These are phyloP conservation scores for Galleria mellonella DNA, from an alignment of 1,140 invertebrate genomes.

Conservation along the genomic window DNA sequence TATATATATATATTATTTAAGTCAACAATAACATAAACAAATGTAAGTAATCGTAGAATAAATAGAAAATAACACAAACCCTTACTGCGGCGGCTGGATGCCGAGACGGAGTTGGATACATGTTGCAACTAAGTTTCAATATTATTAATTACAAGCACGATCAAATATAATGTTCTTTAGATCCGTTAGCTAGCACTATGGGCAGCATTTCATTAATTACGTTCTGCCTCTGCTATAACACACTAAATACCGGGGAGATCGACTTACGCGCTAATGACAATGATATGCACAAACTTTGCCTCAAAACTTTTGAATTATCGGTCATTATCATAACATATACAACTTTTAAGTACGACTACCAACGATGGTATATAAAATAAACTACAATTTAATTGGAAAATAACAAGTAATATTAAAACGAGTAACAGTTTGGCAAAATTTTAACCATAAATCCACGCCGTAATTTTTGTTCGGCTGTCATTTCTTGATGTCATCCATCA, in stretches of 20 bases:
- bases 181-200: conserved; percentile 35
- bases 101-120: conserved; percentile 67
- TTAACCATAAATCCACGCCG: conserved; percentile 68
- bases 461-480: conserved; percentile 55
- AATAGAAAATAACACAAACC: conserved; percentile 62
- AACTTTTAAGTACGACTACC: conserved; percentile 30
- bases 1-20: background rate
- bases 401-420: conserved; percentile 26
- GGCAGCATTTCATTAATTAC: conserved; percentile 49
- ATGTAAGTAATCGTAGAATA: background rate
- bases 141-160: conserved; percentile 31
- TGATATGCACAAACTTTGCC: conserved; percentile 71
- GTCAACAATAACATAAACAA: conserved; percentile 16
- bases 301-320: conserved; percentile 61
- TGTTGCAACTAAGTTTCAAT: conserved; percentile 35
- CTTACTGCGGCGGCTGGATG: conserved; percentile 61
- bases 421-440: conserved; percentile 50
- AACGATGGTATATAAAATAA: conserved; percentile 15
- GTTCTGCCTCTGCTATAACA: conserved; percentile 53
- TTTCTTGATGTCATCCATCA: conserved; percentile 26
- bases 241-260: conserved; percentile 41
- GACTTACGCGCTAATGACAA: conserved; percentile 53
- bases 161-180: conserved; percentile 56
- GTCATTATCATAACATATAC: conserved; percentile 56
- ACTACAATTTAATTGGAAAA: conserved; percentile 10